Percentiles rank a stretch among this genome's conserved stretches.
phyloP scores from a whole-genome alignment of 1,140 invertebrate species.

The Megathymus violae region DNA sequence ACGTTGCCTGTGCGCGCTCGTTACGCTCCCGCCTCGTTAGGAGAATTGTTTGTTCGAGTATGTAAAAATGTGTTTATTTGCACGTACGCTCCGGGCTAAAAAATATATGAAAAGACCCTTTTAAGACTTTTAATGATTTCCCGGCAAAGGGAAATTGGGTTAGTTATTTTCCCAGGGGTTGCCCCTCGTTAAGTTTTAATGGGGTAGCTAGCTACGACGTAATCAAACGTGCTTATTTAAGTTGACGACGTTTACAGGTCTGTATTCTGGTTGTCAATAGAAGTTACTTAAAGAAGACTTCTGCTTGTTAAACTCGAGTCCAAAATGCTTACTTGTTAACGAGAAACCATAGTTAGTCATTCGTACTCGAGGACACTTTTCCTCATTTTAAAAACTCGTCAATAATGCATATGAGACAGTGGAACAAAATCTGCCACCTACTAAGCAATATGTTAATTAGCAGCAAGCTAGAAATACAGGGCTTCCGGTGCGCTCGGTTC shows the following conservation, averaged over 20 bases:
- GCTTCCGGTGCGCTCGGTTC: constrained; percentile 57
- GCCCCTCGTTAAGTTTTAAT: constrained; percentile 83
- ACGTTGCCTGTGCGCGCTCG: no score
- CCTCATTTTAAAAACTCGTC: constrained; percentile 33
- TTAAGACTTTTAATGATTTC: constrained; percentile 84
- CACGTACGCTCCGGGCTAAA: no score
- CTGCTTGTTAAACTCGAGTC: constrained; percentile 36
- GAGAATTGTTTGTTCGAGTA: no score
- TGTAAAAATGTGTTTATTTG: no score
- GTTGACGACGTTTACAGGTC: constrained; percentile 79
- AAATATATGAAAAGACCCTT: no score
- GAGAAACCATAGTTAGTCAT: constrained; percentile 5
- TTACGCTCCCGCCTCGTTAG: no score
- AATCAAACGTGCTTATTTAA: constrained; percentile 83
- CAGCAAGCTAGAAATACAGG: constrained; percentile 57
- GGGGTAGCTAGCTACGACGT: constrained; percentile 82
- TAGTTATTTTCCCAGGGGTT: constrained; percentile 83
- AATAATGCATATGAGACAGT: constrained; percentile 44
- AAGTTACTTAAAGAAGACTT: constrained; percentile 57
- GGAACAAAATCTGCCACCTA: constrained; percentile 38
- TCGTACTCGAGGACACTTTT: constrained; percentile 3
- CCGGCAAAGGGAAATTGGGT: constrained; percentile 83
- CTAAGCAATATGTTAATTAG: constrained; percentile 59
- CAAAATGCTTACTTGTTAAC: constrained; percentile 17
- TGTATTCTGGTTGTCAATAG: constrained; percentile 76